Evolutionary conservation across 2,888 invertebrate species (phyloP), one percentile per base, ranked within the genome.

Genomic region (Halocaridina rubra): DNA sequence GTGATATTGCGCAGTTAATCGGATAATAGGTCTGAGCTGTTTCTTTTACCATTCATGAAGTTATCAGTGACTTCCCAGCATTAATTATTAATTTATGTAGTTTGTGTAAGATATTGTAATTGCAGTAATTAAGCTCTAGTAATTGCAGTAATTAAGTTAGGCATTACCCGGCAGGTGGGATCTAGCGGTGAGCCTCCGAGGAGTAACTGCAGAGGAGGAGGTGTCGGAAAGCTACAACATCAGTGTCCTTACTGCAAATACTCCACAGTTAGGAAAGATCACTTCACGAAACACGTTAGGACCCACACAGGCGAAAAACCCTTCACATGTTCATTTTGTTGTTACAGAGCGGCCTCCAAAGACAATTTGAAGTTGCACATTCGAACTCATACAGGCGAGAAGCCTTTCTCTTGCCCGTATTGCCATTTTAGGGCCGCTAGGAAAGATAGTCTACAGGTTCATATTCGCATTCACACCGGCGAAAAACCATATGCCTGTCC

Each of bases 101-200:
- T n/a, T n/a, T n/a, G n/a, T n/a, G n/a, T n/a, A n/a, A n/a, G n/a
- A n/a, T n/a, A n/a, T n/a, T n/a, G n/a, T n/a, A n/a, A n/a, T n/a
- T n/a, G n/a, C n/a, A n/a, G n/a, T n/a, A n/a, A n/a, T n/a, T n/a
- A n/a, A n/a, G n/a, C n/a, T n/a, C n/a, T n/a, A 77, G 61, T 82
- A 77, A 82, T 61, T 53, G 53, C 61, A 59, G 61, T 82, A 82
- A 82, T 77, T 77, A 78, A 82, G 82, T 61, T 82, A 82, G 82
- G 82, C 77, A 72, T 82, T 82, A n/a, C 82, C 82, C 82, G 69
- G 78, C 82, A 82, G 82, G 82, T 82, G 80, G 80, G 80, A 80
- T 64, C 74, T 77, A 71, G 67, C 82, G 78, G 82, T 82, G 82
- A 74, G 77, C 77, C 72, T 72, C 61, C 82, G 82, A 59, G 82